A percentile compares a stretch with the other conserved stretches of the same genome.
Evolutionary conservation across 2,888 invertebrate genomes (phyloP).

Genomic region (Acleris laterana): DNA sequence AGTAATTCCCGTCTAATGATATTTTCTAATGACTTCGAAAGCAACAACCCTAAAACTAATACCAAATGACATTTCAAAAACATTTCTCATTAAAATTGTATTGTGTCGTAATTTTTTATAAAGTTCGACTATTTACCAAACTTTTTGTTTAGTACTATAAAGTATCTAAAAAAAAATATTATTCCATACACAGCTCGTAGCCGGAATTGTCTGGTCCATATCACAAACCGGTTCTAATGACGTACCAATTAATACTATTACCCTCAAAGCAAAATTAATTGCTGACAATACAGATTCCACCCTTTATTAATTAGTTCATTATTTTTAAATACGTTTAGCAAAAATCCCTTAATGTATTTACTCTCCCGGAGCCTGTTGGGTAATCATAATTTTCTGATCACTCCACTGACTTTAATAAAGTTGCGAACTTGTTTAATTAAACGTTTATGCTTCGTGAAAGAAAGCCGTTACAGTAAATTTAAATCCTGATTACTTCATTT

Average conservation of each 20-base stretch:
- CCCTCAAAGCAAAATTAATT: neutral
- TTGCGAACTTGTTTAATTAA: slow-evolving; percentile 60
- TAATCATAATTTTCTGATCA: slow-evolving; percentile 44
- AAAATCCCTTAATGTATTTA: slow-evolving; percentile 21
- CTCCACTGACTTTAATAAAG: slow-evolving; percentile 52
- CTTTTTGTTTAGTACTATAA: no score
- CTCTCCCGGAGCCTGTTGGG: slow-evolving; percentile 9
- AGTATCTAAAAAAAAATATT: no score
- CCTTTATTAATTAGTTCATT: slow-evolving; percentile 16
- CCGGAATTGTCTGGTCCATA: slow-evolving; percentile 6
- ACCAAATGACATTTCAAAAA: neutral
- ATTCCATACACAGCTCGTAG: neutral
- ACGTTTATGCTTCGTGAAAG: slow-evolving; percentile 54
- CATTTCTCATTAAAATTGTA: no score
- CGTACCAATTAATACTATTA: slow-evolving; percentile 18
- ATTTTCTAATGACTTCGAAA: neutral
- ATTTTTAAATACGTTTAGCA: slow-evolving; percentile 1
- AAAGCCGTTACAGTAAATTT: slow-evolving; percentile 53
- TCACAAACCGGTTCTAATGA: slow-evolving; percentile 20
- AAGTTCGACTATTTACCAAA: neutral
- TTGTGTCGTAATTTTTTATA: no score
- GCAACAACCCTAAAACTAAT: neutral
- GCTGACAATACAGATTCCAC: slow-evolving; percentile 11
- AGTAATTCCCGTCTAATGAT: no score
- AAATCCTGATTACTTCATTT: slow-evolving; percentile 36